These are phyloP conservation scores for Galbula dea DNA, from an alignment of 2,113 vertebrate species.

Conservation along the genomic window DNA sequence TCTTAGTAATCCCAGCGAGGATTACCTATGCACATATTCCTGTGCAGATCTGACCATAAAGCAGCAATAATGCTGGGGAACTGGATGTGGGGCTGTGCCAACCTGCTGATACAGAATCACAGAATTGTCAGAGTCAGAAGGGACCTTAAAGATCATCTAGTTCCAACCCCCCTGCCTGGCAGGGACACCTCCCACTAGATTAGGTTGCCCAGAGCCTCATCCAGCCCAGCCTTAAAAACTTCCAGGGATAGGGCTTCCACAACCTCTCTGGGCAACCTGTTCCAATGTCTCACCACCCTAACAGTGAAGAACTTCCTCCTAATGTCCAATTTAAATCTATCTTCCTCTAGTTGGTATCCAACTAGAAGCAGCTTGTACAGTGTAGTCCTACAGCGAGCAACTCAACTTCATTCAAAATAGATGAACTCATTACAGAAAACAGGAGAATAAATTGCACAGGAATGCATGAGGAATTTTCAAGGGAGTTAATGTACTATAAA, in stretches of 20 bases:
- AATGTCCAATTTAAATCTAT: no score
- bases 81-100: background rate
- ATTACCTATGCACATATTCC: fast-evolving
- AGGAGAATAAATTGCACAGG: background rate
- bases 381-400: background rate
- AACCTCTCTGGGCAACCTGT: no score
- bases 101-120: background rate
- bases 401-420: background rate
- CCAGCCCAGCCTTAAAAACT: no score
- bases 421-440: constrained; percentile 9
- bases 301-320: no score
- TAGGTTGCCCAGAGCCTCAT: no score
- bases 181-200: no score
- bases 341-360: no score
- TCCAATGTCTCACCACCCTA: no score
- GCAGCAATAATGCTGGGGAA: background rate
- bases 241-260: no score
- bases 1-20: background rate
- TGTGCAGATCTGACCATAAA: fast-evolving
- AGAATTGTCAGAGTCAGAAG: no score
- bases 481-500: background rate
- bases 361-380: background rate
- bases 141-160: no score
- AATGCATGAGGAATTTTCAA: background rate
- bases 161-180: no score